These are phyloP conservation scores for Trachymyrmex septentrionalis DNA, from an alignment of 1,140 invertebrate genomes.

Conservation along the genomic window DNA sequence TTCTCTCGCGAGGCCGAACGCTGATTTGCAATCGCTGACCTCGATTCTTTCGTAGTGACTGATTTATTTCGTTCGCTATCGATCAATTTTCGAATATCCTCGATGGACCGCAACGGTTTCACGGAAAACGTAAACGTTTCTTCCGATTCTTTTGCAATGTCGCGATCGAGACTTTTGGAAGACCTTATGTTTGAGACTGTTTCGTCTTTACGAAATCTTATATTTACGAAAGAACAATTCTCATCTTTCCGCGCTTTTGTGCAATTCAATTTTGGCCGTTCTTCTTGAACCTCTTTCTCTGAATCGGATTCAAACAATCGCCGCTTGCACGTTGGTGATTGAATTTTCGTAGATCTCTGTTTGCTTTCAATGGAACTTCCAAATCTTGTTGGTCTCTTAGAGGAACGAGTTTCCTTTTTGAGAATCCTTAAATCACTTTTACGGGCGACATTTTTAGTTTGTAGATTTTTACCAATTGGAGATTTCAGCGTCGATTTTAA, in stretches of 20 bases:
- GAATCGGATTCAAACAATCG: slow-evolving; percentile 72
- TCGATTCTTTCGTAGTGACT: background rate
- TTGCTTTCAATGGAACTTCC: slow-evolving; percentile 61
- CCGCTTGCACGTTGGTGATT: slow-evolving; percentile 70
- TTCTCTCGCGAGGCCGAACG: slow-evolving; percentile 17
- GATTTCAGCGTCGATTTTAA: background rate
- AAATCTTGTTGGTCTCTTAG: slow-evolving; percentile 30
- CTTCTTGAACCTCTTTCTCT: background rate
- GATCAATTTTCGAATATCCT: slow-evolving; percentile 77
- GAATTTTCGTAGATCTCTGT: slow-evolving; percentile 11
- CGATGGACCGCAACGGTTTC: slow-evolving; percentile 74
- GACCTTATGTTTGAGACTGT: background rate
- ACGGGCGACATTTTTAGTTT: background rate
- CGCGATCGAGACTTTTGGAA: background rate
- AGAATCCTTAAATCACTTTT: slow-evolving; percentile 6
- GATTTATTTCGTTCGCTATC: slow-evolving; percentile 2
- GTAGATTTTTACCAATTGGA: background rate
- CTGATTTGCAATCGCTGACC: slow-evolving; percentile 68
- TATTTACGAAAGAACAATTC: background rate
- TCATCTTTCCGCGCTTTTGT: slow-evolving; percentile 13
- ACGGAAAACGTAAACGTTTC: slow-evolving; percentile 9
- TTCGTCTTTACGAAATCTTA: slow-evolving; percentile 14
- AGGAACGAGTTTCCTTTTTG: background rate
- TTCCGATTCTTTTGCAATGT: background rate
- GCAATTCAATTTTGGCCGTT: slow-evolving; percentile 2